phyloP scores from a whole-genome alignment of 2,888 invertebrate species.

The Erynnis tages region DNA sequence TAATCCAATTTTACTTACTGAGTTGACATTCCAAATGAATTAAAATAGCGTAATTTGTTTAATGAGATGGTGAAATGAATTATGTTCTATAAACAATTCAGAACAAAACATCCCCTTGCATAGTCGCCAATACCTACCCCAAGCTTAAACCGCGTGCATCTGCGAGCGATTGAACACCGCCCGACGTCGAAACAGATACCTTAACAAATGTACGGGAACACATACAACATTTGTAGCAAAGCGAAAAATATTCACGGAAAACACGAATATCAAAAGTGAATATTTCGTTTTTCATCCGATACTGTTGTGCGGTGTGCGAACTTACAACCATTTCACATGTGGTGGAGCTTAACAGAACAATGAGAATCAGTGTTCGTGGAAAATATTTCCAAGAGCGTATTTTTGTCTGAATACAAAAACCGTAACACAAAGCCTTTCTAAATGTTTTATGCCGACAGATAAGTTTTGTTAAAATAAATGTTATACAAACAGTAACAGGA shows the following conservation, averaged over 20 bases:
- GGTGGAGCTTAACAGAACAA: conserved; percentile 14
- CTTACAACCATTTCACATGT: conserved; percentile 3
- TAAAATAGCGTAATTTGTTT: too few species aligned
- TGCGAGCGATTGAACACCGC: conserved; percentile 71
- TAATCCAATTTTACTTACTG: too few species aligned
- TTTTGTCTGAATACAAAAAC: background rate
- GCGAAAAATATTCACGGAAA: conserved; percentile 32
- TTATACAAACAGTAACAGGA: too few species aligned
- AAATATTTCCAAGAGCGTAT: background rate
- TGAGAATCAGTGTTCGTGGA: conserved; percentile 6
- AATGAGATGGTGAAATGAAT: too few species aligned
- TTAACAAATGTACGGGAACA: conserved; percentile 47
- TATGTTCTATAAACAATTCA: too few species aligned
- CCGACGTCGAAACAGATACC: conserved; percentile 71
- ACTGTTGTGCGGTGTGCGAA: conserved; percentile 21
- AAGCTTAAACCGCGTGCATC: conserved; percentile 24
- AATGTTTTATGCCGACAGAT: background rate
- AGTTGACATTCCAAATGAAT: too few species aligned
- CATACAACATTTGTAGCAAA: conserved; percentile 26
- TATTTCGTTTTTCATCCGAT: conserved; percentile 34
- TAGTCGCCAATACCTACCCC: background rate
- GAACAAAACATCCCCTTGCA: conserved; percentile 24
- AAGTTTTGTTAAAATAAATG: background rate
- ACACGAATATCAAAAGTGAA: conserved; percentile 33
- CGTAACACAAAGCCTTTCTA: background rate